Percentiles rank a stretch among this genome's conserved stretches.
These are phyloP conservation scores for Drosophila hydei DNA, from an alignment of 1,140 invertebrate genomes.

Conservation along the genomic window DNA sequence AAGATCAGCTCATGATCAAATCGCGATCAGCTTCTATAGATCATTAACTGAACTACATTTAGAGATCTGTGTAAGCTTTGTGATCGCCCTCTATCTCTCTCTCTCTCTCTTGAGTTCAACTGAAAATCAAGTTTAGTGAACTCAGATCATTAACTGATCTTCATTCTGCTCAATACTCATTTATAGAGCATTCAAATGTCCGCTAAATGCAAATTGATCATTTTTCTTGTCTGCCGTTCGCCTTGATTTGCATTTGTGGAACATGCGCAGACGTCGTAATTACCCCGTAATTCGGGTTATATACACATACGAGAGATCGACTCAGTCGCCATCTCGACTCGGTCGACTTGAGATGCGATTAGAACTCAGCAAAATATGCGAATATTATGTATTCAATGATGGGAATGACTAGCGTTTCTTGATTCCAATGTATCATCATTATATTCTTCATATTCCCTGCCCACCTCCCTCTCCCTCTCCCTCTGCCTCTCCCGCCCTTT, in stretches of 20 bases:
- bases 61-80: too few relatives aligned
- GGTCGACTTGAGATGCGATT: conserved; percentile 18
- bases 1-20: too few relatives aligned
- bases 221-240: conserved; percentile 16
- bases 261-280: conserved; percentile 59
- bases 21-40: too few relatives aligned
- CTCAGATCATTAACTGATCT: too few relatives aligned
- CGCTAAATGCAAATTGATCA: background rate
- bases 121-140: too few relatives aligned
- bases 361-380: conserved; percentile 4
- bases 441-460: background rate
- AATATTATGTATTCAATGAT: background rate
- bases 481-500: background rate
- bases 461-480: background rate
- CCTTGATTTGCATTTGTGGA: conserved; percentile 65
- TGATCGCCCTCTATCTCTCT: too few relatives aligned
- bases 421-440: background rate
- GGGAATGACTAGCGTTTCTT: conserved; percentile 2
- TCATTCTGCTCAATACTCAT: background rate
- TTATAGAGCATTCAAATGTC: background rate
- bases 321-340: conserved; percentile 12
- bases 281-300: conserved; percentile 75
- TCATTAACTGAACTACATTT: too few relatives aligned
- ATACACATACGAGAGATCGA: conserved; percentile 15
- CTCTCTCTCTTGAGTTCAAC: too few relatives aligned